Conservation (phyloP, 2,888 invertebrate genomes). For the Ceraclea dissimilis region DNA sequence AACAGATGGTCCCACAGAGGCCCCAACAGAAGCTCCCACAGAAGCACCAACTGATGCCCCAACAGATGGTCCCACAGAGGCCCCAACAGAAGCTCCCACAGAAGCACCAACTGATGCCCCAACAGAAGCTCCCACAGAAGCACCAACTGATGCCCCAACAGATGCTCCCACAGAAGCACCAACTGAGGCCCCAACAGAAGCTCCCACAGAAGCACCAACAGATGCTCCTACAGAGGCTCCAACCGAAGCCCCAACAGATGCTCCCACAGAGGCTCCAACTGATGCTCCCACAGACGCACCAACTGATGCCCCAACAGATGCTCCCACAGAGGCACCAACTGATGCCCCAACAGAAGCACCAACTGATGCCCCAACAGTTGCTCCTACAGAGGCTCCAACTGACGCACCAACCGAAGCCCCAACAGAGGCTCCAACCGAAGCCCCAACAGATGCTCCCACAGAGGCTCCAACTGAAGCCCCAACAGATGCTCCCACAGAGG, state of each 20-base stretch:
- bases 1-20: conserved; percentile 3
- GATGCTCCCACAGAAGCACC: conserved; percentile 7
- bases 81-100: conserved; percentile 8
- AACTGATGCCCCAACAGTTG: conserved; percentile 14
- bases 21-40: conserved; percentile 6
- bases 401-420: conserved; percentile 6
- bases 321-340: conserved; percentile 9
- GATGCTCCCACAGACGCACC: conserved; percentile 13
- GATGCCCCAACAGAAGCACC: conserved; percentile 12
- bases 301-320: conserved; percentile 11
- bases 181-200: conserved; percentile 7
- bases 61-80: conserved; percentile 8
- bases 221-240: conserved; percentile 10
- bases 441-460: conserved; percentile 10
- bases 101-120: conserved; percentile 9
- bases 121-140: conserved; percentile 9
- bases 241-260: conserved; percentile 7
- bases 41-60: conserved; percentile 10
- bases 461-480: conserved; percentile 10
- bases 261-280: conserved; percentile 12
- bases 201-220: conserved; percentile 12
- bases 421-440: conserved; percentile 10
- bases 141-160: conserved; percentile 9
- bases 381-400: conserved; percentile 8
- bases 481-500: conserved; percentile 7